Conservation (phyloP, 2,113 vertebrate genomes). For the Elgaria multicarinata region DNA sequence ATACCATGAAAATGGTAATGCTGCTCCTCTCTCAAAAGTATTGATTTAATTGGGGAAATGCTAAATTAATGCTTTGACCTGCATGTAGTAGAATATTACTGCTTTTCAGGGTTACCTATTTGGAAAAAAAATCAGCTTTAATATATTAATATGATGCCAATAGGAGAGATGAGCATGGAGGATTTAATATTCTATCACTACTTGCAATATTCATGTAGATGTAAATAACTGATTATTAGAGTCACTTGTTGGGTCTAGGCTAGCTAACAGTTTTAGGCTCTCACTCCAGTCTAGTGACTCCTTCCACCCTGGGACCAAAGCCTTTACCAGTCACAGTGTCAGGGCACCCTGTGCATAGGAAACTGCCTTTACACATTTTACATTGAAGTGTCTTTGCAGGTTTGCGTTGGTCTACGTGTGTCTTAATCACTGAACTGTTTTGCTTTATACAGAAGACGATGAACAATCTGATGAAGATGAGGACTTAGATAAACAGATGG, state of each 20-base stretch:
- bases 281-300: neutral
- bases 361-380: neutral
- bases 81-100: neutral
- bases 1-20: neutral
- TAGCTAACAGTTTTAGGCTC: neutral
- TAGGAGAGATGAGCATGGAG: neutral
- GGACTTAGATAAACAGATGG: constrained; percentile 97
- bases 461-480: constrained; percentile 86
- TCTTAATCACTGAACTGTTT: constrained; percentile 19
- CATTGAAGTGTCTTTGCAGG: neutral
- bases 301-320: neutral
- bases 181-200: neutral
- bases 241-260: neutral
- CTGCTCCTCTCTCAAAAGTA: neutral
- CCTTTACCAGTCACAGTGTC: neutral
- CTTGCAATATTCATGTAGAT: neutral
- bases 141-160: neutral
- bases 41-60: neutral
- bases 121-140: neutral
- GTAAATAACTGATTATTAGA: neutral
- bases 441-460: constrained; percentile 78
- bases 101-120: neutral
- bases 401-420: neutral
- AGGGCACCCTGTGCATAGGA: neutral
- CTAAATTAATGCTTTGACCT: neutral